A percentile compares a stretch with the other conserved stretches of the same genome.
phyloP scores from a whole-genome alignment of 2,113 vertebrate genomes.

The Lepus europaeus region DNA sequence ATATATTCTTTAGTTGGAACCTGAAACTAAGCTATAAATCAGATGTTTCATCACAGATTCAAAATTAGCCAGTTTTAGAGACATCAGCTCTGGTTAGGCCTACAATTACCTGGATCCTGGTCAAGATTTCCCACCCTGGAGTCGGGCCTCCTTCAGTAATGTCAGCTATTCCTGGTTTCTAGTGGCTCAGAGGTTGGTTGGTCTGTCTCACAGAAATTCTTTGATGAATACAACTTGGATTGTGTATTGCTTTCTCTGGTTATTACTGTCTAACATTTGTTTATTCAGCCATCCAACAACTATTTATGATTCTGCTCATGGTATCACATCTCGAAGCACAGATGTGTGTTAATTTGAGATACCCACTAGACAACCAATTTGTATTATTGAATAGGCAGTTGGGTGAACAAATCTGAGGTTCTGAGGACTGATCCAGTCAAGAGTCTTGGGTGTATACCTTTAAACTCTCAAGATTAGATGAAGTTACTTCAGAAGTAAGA shows the following conservation, averaged over 20 bases:
- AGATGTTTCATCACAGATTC: not conserved
- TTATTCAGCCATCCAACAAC: not conserved
- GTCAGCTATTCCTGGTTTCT: not conserved
- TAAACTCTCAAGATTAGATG: not conserved
- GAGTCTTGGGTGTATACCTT: not conserved
- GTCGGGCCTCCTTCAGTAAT: not conserved
- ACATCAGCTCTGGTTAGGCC: not conserved
- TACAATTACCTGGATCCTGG: not conserved
- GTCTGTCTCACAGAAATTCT: not conserved
- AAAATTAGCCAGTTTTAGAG: not conserved
- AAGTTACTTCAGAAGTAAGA: not conserved
- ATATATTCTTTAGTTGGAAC: not conserved
- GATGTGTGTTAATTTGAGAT: not conserved
- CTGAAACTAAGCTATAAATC: not conserved
- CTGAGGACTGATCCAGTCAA: not conserved
- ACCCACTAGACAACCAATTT: not conserved
- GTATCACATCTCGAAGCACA: not conserved
- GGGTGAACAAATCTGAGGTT: not conserved
- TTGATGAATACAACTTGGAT: not conserved
- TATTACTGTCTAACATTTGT: not conserved
- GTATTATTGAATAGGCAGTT: not conserved
- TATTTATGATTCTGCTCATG: not conserved
- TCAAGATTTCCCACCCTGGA: not conserved
- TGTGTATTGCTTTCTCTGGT: not conserved
- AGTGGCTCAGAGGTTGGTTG: not conserved